Percentiles rank a stretch among this genome's conserved stretches.
Evolutionary conservation across 2,797 vertebrate species (phyloP).

Genomic region (Phyllotis vaccarum): DNA sequence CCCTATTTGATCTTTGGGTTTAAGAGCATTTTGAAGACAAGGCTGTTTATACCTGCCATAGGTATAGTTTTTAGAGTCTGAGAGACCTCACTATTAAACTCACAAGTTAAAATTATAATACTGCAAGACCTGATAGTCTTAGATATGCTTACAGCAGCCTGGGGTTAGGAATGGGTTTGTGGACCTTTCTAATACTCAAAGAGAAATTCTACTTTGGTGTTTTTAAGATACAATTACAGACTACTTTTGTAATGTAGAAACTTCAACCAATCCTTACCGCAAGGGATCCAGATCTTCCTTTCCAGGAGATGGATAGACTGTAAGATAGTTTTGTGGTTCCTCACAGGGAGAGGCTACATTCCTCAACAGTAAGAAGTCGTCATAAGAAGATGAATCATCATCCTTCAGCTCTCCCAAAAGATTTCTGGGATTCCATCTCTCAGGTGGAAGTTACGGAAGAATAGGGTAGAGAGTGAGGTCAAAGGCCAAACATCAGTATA

Average conservation of each 20-base stretch:
- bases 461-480: too few relatives aligned
- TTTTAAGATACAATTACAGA: not conserved
- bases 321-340: not conserved
- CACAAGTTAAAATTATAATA: too few relatives aligned
- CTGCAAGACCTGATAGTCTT: not conserved
- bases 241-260: not conserved
- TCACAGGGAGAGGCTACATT: not conserved
- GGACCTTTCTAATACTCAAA: too few relatives aligned
- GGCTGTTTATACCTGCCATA: too few relatives aligned
- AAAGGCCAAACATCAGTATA: not conserved
- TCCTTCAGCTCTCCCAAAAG: not conserved
- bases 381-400: not conserved
- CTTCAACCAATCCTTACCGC: too few relatives aligned
- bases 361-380: not conserved
- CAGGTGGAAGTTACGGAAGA: not conserved
- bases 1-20: too few relatives aligned
- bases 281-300: not conserved
- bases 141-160: not conserved
- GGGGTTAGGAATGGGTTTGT: not conserved
- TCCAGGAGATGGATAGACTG: not conserved
- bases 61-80: too few relatives aligned
- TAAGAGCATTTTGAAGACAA: too few relatives aligned
- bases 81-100: too few relatives aligned
- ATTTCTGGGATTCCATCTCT: not conserved
- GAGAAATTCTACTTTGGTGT: not conserved